Percentiles rank a stretch among this genome's conserved stretches.
Evolutionary conservation across 2,797 vertebrate genomes (phyloP).

Genomic region (Lophotriccus pileatus): DNA sequence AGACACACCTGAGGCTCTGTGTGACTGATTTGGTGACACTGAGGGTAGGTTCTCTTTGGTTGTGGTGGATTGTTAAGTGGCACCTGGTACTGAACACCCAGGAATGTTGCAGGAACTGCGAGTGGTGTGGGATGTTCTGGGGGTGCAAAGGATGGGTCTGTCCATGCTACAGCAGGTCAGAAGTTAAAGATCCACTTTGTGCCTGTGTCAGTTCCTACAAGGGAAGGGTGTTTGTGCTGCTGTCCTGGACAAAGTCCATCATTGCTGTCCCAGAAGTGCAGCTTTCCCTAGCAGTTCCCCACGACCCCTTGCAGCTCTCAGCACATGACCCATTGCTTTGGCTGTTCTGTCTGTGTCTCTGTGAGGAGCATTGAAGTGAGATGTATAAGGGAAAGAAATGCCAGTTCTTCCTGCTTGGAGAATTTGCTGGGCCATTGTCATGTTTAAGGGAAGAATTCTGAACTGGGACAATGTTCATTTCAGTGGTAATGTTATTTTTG

Average conservation of each 20-base stretch:
- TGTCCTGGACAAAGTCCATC: neutral
- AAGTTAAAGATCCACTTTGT: neutral
- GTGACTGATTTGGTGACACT: neutral
- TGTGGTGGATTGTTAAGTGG: neutral
- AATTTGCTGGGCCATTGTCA: neutral
- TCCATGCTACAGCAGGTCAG: neutral
- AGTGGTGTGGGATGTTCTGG: neutral
- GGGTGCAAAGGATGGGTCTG: neutral
- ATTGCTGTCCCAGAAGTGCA: neutral
- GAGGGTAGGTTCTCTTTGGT: neutral
- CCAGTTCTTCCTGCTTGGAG: neutral
- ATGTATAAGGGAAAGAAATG: neutral
- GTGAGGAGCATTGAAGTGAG: neutral
- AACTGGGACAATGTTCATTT: neutral
- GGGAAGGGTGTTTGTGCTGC: neutral
- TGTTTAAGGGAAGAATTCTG: neutral
- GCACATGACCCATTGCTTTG: neutral
- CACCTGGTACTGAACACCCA: neutral
- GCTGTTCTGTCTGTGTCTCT: neutral
- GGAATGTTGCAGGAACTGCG: neutral
- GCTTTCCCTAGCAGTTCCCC: neutral
- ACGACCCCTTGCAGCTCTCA: neutral
- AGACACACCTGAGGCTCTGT: neutral
- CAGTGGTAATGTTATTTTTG: neutral
- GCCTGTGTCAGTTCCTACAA: neutral